Evolutionary conservation across 2,797 vertebrate species (phyloP).

Genomic region (Cottoperca gobio): DNA sequence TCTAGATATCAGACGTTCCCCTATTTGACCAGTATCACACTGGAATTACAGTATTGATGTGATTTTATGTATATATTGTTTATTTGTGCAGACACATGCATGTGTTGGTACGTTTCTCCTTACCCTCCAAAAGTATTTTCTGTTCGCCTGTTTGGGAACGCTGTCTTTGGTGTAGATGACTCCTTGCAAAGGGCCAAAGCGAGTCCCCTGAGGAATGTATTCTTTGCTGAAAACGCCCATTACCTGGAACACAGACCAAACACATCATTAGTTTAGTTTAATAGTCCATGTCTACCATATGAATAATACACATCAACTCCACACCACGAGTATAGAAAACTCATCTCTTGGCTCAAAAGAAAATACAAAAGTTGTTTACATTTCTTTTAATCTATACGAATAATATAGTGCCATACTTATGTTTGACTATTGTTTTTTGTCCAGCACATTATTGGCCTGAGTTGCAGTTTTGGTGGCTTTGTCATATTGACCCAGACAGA

Average conservation of each 20-base stretch:
- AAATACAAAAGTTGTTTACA: not conserved
- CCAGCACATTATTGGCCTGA: not conserved
- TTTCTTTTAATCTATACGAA: not conserved
- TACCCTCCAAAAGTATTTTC: slow-evolving; percentile 89
- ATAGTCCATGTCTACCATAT: not conserved
- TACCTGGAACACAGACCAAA: slow-evolving; percentile 74
- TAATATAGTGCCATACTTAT: not conserved
- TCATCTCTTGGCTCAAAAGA: not conserved
- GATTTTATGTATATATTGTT: not conserved
- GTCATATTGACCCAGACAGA: slow-evolving; percentile 60
- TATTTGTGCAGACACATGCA: not conserved
- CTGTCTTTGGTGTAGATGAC: slow-evolving; percentile 85
- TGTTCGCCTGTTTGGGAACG: slow-evolving; percentile 82
- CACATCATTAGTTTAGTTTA: not conserved
- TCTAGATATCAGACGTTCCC: not conserved
- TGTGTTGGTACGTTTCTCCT: slow-evolving; percentile 50
- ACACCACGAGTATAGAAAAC: not conserved
- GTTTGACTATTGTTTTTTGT: slow-evolving; percentile 9
- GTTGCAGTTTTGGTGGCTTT: not conserved
- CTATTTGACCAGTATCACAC: not conserved
- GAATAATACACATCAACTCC: not conserved
- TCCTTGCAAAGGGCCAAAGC: slow-evolving; percentile 85
- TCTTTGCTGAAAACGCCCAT: slow-evolving; percentile 86
- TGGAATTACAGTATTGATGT: not conserved
- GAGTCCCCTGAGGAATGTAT: slow-evolving; percentile 86